Base-by-base conservation (phyloP, 1,140 invertebrate species). In the Anastrepha obliqua region DNA sequence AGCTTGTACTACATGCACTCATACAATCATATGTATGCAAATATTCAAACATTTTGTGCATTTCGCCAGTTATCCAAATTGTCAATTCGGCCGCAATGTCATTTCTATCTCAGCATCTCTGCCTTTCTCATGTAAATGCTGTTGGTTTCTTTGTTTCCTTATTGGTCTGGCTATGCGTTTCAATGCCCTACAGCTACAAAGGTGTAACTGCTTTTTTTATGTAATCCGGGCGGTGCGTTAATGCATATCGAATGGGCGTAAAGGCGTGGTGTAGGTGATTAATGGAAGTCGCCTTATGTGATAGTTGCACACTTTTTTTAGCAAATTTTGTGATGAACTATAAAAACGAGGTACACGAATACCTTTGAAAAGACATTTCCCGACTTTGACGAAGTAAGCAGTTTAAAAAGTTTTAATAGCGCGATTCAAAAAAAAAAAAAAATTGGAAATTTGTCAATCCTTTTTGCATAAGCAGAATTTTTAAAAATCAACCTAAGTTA, bases 21-120 rank as follows among this genome's bases (percentile, higher is more conserved):
- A 20, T 55, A 51, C 74, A 51, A 29, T 15, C n/a, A 29, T 55
- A 55, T 13, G 20, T 13, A 2, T n/a, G 44, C 55, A 11, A 15
- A 17, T 8, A 29, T 81, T 44, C 74, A 55, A 51, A 55, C 44
- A 13, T 51, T 74, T 74, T 81, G 74, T 55, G 17, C 47, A 47
- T 67, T 67, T 67, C 29, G 7, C 7, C 4, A 20, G 74, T 47
- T 81, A 5, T 39, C 29, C 44, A 81, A 81, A 81, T 44, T 29
- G 47, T 55, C 74, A 55, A 51, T 55, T 58, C 74, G 74, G 47
- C 74, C 9, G 47, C 74, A 81, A 44, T 51, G 70, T 74, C 70
- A 74, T 74, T 47, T 44, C 44, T 8, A 74, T 67, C 64, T 67
- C 29, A 42, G 3, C 64, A 39, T 39, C 20, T 67, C 64, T 67